These are phyloP conservation scores for Drosophila setosimentum DNA, from an alignment of 2,888 invertebrate species.

Conservation along the genomic window DNA sequence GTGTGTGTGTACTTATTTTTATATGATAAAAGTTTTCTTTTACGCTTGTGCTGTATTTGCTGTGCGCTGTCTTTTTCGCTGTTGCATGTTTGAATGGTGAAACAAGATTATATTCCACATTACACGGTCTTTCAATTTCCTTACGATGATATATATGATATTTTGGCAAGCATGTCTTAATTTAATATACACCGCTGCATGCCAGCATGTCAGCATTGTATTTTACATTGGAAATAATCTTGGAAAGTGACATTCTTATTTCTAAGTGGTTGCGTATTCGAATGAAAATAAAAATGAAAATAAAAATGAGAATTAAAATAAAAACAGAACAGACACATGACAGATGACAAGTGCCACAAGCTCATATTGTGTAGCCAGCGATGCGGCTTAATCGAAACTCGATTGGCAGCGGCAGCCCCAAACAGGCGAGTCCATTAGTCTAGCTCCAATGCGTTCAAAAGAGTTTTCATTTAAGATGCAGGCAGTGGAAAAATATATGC, in stretches of 20 bases:
- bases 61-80: slow-evolving; percentile 8
- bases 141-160: slow-evolving; percentile 8
- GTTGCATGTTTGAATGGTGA: slow-evolving; percentile 57
- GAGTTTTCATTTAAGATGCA: slow-evolving; percentile 10
- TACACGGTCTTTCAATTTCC: slow-evolving; percentile 35
- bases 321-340: slow-evolving; percentile 17
- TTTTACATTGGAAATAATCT: background rate
- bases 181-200: slow-evolving; percentile 29
- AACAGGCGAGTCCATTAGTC: slow-evolving; percentile 20
- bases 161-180: slow-evolving; percentile 31
- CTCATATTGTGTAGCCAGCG: slow-evolving; percentile 45
- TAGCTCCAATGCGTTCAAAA: slow-evolving; percentile 21
- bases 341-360: slow-evolving; percentile 56
- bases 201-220: slow-evolving; percentile 7
- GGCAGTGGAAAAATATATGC: slow-evolving; percentile 42
- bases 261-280: slow-evolving; percentile 12
- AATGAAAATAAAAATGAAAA: background rate
- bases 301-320: background rate
- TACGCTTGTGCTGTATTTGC: slow-evolving; percentile 25
- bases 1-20: slow-evolving; percentile 19
- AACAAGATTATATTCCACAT: slow-evolving; percentile 59
- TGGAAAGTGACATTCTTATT: slow-evolving; percentile 8
- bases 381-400: slow-evolving; percentile 59
- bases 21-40: slow-evolving; percentile 56
- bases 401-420: slow-evolving; percentile 40